These are phyloP conservation scores for Ranitomeya imitator DNA, from an alignment of 2,113 vertebrate genomes.

Conservation along the genomic window DNA sequence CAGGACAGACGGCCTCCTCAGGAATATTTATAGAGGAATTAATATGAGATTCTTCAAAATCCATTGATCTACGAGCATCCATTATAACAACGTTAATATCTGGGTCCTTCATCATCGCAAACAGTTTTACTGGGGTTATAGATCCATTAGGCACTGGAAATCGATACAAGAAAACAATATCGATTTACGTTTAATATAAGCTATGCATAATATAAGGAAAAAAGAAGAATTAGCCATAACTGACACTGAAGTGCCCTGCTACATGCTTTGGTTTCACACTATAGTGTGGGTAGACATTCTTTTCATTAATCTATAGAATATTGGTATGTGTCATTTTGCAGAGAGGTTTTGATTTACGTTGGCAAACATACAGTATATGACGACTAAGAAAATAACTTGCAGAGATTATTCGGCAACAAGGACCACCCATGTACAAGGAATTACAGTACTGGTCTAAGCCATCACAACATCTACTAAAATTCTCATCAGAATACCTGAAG, in stretches of 20 bases:
- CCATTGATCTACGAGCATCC: conserved; percentile 82
- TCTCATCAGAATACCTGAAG: no score
- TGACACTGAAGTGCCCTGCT: neutral
- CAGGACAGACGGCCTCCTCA: conserved; percentile 89
- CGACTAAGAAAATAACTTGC: no score
- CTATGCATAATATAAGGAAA: neutral
- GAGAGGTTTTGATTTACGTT: no score
- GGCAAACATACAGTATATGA: no score
- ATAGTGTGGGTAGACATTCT: neutral
- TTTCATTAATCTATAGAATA: neutral
- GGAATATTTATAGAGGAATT: conserved; percentile 86
- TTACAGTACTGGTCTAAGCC: no score
- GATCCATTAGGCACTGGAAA: conserved; percentile 71
- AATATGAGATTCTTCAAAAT: conserved; percentile 90
- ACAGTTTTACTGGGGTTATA: conserved; percentile 87
- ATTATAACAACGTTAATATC: conserved; percentile 85
- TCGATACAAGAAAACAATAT: conserved; percentile 6
- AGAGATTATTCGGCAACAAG: no score
- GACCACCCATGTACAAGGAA: no score
- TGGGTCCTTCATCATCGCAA: conserved; percentile 87
- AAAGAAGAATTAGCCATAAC: neutral
- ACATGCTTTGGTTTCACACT: no score
- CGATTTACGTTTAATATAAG: neutral
- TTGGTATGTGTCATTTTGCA: no score
- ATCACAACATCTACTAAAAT: no score